These are phyloP conservation scores for Xanthia togata DNA, from an alignment of 2,888 invertebrate species.

Conservation along the genomic window DNA sequence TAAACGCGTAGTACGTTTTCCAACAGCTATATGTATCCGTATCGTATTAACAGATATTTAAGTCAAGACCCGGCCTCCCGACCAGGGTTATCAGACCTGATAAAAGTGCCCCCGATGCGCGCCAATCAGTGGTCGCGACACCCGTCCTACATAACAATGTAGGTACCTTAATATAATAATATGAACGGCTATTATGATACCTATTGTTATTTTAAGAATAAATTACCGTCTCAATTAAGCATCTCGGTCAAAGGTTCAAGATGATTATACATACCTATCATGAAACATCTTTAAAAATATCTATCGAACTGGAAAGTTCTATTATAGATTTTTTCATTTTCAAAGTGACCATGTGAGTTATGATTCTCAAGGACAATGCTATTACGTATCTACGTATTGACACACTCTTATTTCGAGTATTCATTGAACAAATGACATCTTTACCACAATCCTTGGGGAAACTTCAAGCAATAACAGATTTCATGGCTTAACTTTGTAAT, in stretches of 20 bases:
- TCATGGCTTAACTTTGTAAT: constrained; percentile 11
- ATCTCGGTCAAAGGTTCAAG: constrained; percentile 19
- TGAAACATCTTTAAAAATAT: too few species aligned
- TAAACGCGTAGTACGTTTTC: constrained; percentile 23
- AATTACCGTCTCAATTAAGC: constrained; percentile 23
- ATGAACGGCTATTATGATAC: constrained; percentile 33
- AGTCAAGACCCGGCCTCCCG: constrained; percentile 75
- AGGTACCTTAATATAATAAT: constrained; percentile 46
- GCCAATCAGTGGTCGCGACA: constrained; percentile 57
- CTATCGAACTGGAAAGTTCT: constrained; percentile 15
- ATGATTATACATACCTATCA: constrained; percentile 13
- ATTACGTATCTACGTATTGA: constrained; percentile 3
- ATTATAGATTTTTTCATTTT: neutral
- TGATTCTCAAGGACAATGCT: neutral
- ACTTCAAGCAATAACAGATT: constrained; percentile 36
- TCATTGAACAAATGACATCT: constrained; percentile 5
- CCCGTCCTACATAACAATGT: constrained; percentile 62
- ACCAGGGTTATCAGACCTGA: constrained; percentile 71
- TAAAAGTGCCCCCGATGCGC: constrained; percentile 62
- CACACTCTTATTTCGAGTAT: neutral
- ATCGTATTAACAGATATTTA: constrained; percentile 50
- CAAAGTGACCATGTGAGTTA: neutral
- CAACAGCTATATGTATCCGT: constrained; percentile 26
- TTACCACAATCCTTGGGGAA: neutral
- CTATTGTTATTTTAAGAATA: constrained; percentile 58